Percentiles rank a stretch among this genome's conserved stretches.
phyloP scores from a whole-genome alignment of 1,140 invertebrate genomes.

The Pectinophora gossypiella region DNA sequence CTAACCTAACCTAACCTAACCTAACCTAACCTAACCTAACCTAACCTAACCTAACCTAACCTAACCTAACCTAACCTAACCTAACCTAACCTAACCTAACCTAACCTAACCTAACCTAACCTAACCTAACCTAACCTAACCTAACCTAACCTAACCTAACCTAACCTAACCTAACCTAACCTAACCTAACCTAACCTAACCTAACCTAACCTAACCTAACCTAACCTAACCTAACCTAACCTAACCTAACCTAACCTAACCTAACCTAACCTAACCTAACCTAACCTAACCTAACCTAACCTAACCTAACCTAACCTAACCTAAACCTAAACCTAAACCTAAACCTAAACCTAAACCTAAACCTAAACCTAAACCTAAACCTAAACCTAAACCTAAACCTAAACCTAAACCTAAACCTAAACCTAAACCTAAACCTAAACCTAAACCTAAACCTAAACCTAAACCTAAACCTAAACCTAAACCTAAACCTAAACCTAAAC shows the following conservation, averaged over 20 bases:
- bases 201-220: no score
- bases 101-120: not conserved
- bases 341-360: not conserved
- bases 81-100: not conserved
- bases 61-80: not conserved
- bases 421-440: not conserved
- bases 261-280: no score
- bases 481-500: no score
- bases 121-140: not conserved
- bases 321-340: not conserved
- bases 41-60: not conserved
- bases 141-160: no score
- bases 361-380: constrained; percentile 1
- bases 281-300: not conserved
- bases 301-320: constrained; percentile 3
- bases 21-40: not conserved
- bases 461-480: no score
- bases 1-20: not conserved
- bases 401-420: not conserved
- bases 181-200: no score
- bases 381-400: constrained; percentile 2
- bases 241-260: no score
- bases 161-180: not conserved
- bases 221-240: no score
- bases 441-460: no score